Base-by-base conservation (phyloP, 2,888 invertebrate species). In the Himalopsyche japonica region DNA sequence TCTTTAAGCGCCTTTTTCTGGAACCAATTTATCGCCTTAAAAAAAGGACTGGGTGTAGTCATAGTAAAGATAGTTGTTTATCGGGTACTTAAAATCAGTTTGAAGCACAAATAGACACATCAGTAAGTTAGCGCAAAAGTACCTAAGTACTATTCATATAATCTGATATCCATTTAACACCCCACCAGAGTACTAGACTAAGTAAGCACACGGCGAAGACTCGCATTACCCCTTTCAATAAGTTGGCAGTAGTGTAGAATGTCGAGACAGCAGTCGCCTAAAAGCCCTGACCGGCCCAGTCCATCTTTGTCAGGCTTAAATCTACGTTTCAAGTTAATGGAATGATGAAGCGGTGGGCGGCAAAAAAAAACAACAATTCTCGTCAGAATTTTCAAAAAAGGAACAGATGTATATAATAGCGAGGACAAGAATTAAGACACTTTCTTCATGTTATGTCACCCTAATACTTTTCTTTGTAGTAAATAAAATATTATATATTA, bases 151-250 rank as follows among this genome's bases (percentile, higher is more conserved):
- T 84, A 84, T 82, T 86, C 82, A 77, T 86, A 87, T 87, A 86
- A 87, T 87, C 86, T 84, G 87, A 87, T 87, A 87, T 87, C 86
- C 87, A 86, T 86, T 86, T 86, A 86, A 84, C 83, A 84, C 83
- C 76, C 57, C 49, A 76, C 79, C 78, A 47, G 79, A 84, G 84
- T 82, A 84, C 83, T 12, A 64, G 57, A 78, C 83, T 87, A 86
- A 87, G 85, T 86, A 86, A 84, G 81, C 83, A 83, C 18, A 27
- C 84, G 30, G 64, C 76, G 64, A 32, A 76, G 80, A 57, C 85
- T 85, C 85, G 79, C 81, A 82, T 87, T 86, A 87, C 87, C 87
- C 87, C 87, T 87, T 87, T 83, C 87, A 86, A 87, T 87, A 87
- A 87, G 79, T 83, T 82, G 84, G 82, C 83, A 83, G 81, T 80